Base-by-base conservation (phyloP, 1,140 invertebrate genomes). In the Musca domestica region DNA sequence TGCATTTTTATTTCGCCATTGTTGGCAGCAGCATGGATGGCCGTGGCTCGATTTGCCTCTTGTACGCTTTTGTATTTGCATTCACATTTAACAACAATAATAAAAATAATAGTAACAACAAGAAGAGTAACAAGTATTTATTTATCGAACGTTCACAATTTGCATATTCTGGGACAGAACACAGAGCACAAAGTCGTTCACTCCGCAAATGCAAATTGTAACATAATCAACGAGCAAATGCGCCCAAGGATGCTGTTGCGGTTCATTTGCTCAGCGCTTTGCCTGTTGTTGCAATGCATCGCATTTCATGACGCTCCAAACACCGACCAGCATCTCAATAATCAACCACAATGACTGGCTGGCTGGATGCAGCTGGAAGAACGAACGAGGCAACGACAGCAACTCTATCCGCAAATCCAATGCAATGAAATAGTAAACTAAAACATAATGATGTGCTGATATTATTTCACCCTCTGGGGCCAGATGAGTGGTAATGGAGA, bases 371-470 rank as follows among this genome's bases (percentile, higher is more conserved):
- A 56, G 10, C 51, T 22, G 5, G 14, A 25, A 56, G 6, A 27
- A 25, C 22, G 34, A 54, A 54, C 51, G 10, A 54, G 5, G 6
- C 19, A 15, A 22, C 2, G 2, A 3, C 3, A 56, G 25, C 22
- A 56, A 56, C 9, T 2, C 52, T 25, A 56, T 56, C 22, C 34
- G 34, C 34, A 41, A 41, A 22, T 22, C 19, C 51, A 54, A 54
- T 56, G 22, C 52, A 56, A 27, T 56, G 52, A 56, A 56, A 56
- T 56, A 27, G 23, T 56, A 56, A 56, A 56, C 52, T 56, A 27
- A 23, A 56, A 25, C 52, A 56, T n/a, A 30, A 56, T 56, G 52
- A 56, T 56, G 52, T 56, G 22, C 22, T 56, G 19, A 49, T 49
- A 49, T 49, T 49, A 49, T 49, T 49, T 19, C 48, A 49, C 15